A percentile compares a stretch with the other conserved stretches of the same genome.
phyloP scores from a whole-genome alignment of 2,113 vertebrate genomes.

The Triplophysa rosa region DNA sequence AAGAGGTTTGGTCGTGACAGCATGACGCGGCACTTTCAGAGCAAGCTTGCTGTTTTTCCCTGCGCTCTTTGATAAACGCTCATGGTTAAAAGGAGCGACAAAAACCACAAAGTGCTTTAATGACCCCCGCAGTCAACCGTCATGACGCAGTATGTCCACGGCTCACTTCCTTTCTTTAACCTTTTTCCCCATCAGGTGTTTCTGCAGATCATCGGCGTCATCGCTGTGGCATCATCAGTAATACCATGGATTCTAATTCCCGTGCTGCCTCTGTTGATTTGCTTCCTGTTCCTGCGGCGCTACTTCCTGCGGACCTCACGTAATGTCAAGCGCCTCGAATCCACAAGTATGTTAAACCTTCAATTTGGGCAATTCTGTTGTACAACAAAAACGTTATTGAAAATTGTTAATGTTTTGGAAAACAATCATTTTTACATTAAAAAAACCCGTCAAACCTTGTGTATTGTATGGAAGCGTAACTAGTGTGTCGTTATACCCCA shows the following conservation, averaged over 20 bases:
- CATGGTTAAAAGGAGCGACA: conserved; percentile 31
- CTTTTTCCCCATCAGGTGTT: conserved; percentile 67
- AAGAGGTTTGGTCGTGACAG: conserved; percentile 26
- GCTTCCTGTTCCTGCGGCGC: conserved; percentile 80
- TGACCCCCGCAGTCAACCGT: conserved; percentile 30
- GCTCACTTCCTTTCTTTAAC: background rate
- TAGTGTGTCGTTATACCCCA: too few relatives aligned
- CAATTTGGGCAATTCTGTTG: too few relatives aligned
- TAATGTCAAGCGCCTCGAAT: conserved; percentile 86
- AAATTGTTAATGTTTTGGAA: too few relatives aligned
- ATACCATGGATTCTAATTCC: conserved; percentile 86
- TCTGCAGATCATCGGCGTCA: conserved; percentile 79
- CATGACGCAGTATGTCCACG: conserved; percentile 38
- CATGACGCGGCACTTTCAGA: conserved; percentile 40
- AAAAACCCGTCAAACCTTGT: too few relatives aligned
- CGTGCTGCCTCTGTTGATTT: conserved; percentile 77
- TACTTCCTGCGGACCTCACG: conserved; percentile 86
- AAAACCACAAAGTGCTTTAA: conserved; percentile 39
- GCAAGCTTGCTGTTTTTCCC: conserved; percentile 7
- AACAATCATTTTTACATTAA: too few relatives aligned
- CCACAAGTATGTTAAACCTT: conserved; percentile 75
- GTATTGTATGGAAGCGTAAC: too few relatives aligned
- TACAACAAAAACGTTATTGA: too few relatives aligned
- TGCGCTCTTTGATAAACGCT: conserved; percentile 17
- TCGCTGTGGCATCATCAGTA: conserved; percentile 80